Percentiles rank a stretch among this genome's conserved stretches.
Conservation (phyloP, 2,888 invertebrate species). For the Epistrophe grossulariae region DNA sequence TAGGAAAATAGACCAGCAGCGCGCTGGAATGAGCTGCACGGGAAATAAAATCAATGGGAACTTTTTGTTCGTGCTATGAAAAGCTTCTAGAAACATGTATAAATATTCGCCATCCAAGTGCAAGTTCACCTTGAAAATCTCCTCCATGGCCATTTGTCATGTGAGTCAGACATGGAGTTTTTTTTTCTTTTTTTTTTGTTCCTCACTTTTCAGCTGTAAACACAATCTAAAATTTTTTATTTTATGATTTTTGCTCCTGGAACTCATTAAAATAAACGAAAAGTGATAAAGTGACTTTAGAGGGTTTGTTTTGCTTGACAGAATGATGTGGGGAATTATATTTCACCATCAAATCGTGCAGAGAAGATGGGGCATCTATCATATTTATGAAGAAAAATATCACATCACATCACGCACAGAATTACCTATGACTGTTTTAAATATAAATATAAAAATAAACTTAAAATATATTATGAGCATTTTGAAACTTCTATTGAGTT, state of each 20-base stretch:
- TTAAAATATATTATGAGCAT: no score
- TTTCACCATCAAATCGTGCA: slow-evolving; percentile 5
- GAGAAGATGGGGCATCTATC: slow-evolving; percentile 5
- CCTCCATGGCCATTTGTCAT: slow-evolving; percentile 63
- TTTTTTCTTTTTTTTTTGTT: slow-evolving; percentile 17
- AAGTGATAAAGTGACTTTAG: slow-evolving; percentile 47
- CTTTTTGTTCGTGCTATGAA: slow-evolving; percentile 31
- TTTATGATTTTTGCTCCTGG: slow-evolving; percentile 27
- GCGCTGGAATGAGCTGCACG: neutral
- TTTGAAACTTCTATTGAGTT: no score
- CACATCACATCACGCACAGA: slow-evolving; percentile 4
- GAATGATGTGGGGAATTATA: slow-evolving; percentile 3
- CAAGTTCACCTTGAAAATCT: slow-evolving; percentile 71
- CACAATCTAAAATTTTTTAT: slow-evolving; percentile 20
- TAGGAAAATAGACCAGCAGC: neutral
- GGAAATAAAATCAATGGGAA: slow-evolving; percentile 37
- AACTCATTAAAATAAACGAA: slow-evolving; percentile 71
- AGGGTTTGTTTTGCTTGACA: slow-evolving; percentile 21
- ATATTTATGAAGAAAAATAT: neutral
- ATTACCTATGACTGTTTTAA: neutral
- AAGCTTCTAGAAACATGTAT: slow-evolving; percentile 8
- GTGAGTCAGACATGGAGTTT: slow-evolving; percentile 44
- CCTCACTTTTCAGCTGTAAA: slow-evolving; percentile 16
- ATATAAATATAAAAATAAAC: no score
- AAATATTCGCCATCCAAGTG: slow-evolving; percentile 55